Evolutionary conservation across 2,113 vertebrate species (phyloP).

Genomic region (Pogona vitticeps): DNA sequence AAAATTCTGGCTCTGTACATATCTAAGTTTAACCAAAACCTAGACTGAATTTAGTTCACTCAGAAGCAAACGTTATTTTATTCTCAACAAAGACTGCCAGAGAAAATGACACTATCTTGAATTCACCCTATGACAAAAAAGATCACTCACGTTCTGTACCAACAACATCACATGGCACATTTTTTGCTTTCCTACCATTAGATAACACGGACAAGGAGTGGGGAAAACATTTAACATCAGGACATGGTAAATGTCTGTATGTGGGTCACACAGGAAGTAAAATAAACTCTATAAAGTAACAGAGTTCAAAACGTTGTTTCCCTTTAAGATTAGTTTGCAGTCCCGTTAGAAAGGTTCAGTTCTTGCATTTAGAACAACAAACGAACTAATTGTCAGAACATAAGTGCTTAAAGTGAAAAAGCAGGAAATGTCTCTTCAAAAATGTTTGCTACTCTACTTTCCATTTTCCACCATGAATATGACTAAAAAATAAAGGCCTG

Average conservation of each 20-base stretch:
- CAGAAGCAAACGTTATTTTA: not conserved
- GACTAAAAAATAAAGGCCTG: not conserved
- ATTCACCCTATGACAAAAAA: not conserved
- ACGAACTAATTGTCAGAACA: not conserved
- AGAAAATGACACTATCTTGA: not conserved
- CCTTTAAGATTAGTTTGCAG: not conserved
- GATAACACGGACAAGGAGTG: not conserved
- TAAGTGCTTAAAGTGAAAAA: constrained; percentile 3
- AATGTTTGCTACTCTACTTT: not conserved
- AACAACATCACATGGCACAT: too few relatives aligned
- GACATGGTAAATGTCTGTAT: not conserved
- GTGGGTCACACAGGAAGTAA: not conserved
- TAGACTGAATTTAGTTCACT: too few relatives aligned
- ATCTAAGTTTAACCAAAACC: not conserved
- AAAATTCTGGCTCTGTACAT: not conserved
- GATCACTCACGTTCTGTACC: not conserved
- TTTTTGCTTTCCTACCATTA: not conserved
- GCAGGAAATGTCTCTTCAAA: not conserved
- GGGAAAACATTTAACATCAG: not conserved
- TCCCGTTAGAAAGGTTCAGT: too few relatives aligned
- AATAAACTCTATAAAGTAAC: too few relatives aligned
- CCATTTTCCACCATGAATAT: not conserved
- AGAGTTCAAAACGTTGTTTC: not conserved
- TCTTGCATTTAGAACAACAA: not conserved
- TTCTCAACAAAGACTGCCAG: not conserved